Evolutionary conservation across 2,797 vertebrate genomes (phyloP).

Genomic region (Ispidina picta): DNA sequence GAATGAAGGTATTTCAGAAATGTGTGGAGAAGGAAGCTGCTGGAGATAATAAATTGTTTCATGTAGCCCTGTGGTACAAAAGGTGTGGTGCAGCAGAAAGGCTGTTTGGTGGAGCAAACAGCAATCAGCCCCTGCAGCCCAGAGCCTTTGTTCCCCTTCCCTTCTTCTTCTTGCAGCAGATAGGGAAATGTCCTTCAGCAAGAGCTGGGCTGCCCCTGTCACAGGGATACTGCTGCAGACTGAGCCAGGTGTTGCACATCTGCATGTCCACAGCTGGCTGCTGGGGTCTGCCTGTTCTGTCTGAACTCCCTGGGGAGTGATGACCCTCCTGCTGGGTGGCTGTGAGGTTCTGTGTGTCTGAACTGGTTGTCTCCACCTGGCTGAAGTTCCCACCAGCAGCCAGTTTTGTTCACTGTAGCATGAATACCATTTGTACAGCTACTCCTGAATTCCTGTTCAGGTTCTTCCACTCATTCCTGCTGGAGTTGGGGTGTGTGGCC

Average conservation of each 20-base stretch:
- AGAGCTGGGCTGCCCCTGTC: neutral
- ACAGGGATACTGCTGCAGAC: neutral
- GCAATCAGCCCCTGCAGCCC: neutral
- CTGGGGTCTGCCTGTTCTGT: neutral
- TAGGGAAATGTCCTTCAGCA: neutral
- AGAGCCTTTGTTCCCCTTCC: neutral
- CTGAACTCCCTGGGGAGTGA: rapidly evolving
- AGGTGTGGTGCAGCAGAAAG: neutral
- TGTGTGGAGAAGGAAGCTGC: slow-evolving; percentile 33
- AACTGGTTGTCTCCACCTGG: neutral
- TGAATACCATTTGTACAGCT: neutral
- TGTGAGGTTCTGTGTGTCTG: rapidly evolving
- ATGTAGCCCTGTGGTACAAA: neutral
- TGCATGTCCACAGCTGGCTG: neutral
- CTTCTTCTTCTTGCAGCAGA: neutral
- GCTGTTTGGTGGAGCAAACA: neutral
- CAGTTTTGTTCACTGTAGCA: neutral
- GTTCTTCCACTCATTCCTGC: neutral
- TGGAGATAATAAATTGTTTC: slow-evolving; percentile 3
- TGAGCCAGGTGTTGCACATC: neutral
- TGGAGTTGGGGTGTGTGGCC: neutral
- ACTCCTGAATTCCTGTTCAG: neutral
- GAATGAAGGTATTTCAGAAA: slow-evolving; percentile 36
- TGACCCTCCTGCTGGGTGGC: neutral
- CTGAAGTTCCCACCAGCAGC: neutral